Evolutionary conservation across 2,797 vertebrate species (phyloP), one percentile per base, ranked within the genome.

Genomic region (Liparis tanakae): DNA sequence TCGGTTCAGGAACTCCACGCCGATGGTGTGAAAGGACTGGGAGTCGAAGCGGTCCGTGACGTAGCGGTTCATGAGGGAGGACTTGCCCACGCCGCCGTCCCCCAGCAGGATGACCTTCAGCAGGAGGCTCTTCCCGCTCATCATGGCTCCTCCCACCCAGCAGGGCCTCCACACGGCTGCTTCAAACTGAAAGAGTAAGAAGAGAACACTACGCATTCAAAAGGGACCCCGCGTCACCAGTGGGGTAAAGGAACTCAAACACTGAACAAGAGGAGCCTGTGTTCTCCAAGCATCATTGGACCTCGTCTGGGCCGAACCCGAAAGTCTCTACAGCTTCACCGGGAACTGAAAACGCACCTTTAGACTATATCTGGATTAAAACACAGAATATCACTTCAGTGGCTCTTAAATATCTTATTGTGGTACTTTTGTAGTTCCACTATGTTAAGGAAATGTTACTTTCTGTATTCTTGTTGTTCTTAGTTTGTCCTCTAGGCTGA

Each of bases 51-150:
- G 96, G 93, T 99, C 96, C 5, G 97, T 98, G 84, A 99, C 97
- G 3, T 98, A 99, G n/a, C 97, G 97, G 90, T 98, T 99, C 98
- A 99, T 98, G 74, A 99, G 93, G 10, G 98, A 99, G 84, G 97
- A 98, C 86, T 99, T 99, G 70, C 98, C 98, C 69, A 99, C 98
- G 25, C 98, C 98, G 58, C 98, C 98, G n/a, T 99, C 98, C 64
- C 98, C 98, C 15, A 99, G 93, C 44, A 99, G 95, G 91, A 99
- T 97, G 80, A 99, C 97, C 89, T 99, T 99, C 75, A 99, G 92
- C 79, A 99, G 95, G 80, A 98, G 91, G 81, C 96, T 98, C 92
- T 99, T 98, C 51, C 97, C 96, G 48, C 96, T 98, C 97, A 98
- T 98, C 78, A 78, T 92, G 90, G 87, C 87, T 74, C 80, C 76